Evolutionary conservation across 2,888 invertebrate species (phyloP), one percentile per base, ranked within the genome.

Genomic region (Anthoptus insignis): DNA sequence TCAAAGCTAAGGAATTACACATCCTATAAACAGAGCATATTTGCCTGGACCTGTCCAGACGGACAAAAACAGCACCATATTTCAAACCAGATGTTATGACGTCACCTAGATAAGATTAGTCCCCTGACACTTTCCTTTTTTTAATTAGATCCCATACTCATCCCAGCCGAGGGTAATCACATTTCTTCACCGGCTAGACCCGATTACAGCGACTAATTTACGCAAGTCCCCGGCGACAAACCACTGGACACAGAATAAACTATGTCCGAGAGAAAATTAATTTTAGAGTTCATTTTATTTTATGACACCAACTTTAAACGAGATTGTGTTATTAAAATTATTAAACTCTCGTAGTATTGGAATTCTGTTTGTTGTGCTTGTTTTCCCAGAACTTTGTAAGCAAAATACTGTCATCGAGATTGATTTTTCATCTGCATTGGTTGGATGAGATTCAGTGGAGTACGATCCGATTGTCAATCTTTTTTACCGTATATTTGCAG

Each of bases 271-370:
- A 24, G 59, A 39, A 59, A 65, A 64, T 67, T 65, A 67, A 65
- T 67, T 68, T 68, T 54, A 45, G 59, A 50, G 32, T 64, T 61
- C 59, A 70, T 66, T 70, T 56, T 49, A 67, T 65, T 67, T 37
- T 6, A 32, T 63, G 27, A 59, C 59, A 34, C 47, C 37, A 54
- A 22, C 52, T 34, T 34, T 11, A 34, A 34, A 7, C 29, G 29
- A 29, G 29, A 29, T 11, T 29, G 1, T n/a, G n/a, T n/a, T n/a
- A n/a, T n/a, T n/a, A n/a, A n/a, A n/a, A n/a, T n/a, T n/a, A n/a
- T n/a, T n/a, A n/a, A n/a, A n/a, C n/a, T n/a, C n/a, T n/a, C n/a
- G n/a, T n/a, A n/a, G n/a, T n/a, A n/a, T n/a, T n/a, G n/a, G n/a
- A n/a, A n/a, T n/a, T n/a, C n/a, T n/a, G n/a, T n/a, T n/a, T n/a